A percentile compares a stretch with the other conserved stretches of the same genome.
Evolutionary conservation across 2,113 vertebrate species (phyloP).

Genomic region (Cynopterus brachyotis): DNA sequence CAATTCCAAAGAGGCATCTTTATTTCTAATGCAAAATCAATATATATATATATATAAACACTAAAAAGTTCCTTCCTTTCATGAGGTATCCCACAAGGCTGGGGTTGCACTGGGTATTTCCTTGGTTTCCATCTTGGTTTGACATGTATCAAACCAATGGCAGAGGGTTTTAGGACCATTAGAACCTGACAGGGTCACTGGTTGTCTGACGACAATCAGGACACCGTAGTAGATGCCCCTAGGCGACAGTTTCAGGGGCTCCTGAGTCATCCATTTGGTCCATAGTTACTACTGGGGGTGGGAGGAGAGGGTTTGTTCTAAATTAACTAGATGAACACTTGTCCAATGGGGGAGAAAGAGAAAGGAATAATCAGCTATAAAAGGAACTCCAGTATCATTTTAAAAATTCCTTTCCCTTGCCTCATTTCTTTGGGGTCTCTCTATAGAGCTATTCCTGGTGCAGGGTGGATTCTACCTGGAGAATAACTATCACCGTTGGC

Average conservation of each 20-base stretch:
- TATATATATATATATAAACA: too few relatives aligned
- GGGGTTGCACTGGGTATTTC: neutral
- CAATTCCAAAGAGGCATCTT: neutral
- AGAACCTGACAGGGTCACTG: neutral
- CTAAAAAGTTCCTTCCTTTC: neutral
- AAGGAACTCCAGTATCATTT: neutral
- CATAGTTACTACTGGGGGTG: neutral
- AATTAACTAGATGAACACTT: neutral
- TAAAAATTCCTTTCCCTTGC: neutral
- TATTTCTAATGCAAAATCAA: neutral
- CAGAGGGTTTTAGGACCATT: neutral
- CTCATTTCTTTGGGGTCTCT: neutral
- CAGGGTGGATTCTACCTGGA: neutral
- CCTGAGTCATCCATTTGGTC: neutral
- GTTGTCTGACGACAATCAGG: neutral
- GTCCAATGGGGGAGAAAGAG: neutral
- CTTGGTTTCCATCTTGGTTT: neutral
- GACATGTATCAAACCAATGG: neutral
- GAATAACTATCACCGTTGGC: neutral
- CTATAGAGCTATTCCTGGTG: neutral
- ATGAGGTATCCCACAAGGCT: neutral
- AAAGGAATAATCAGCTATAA: neutral
- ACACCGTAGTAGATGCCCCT: neutral
- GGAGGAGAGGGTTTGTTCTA: neutral
- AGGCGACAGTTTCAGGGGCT: neutral